A percentile compares a stretch with the other conserved stretches of the same genome.
Evolutionary conservation across 2,797 vertebrate genomes (phyloP).

Genomic region (Enteromius argenteus): DNA sequence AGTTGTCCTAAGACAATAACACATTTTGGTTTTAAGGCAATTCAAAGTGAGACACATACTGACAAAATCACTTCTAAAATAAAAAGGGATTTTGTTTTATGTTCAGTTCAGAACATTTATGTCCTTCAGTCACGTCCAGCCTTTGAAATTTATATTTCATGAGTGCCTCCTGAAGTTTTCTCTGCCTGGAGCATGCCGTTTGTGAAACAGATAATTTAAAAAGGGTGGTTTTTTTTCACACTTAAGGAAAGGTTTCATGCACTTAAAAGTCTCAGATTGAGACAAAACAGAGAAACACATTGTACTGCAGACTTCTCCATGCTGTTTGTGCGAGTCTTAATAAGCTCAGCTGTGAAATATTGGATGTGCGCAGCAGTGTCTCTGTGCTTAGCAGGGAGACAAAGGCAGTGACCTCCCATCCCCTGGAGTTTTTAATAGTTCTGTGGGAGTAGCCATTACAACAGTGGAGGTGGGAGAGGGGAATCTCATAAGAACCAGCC

Average conservation of each 20-base stretch:
- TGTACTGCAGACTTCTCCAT: constrained; percentile 23
- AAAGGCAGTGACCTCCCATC: constrained; percentile 67
- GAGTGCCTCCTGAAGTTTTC: not conserved
- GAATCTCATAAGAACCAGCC: constrained; percentile 53
- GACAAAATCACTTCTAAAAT: not conserved
- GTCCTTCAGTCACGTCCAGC: not conserved
- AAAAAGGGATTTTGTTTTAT: not conserved
- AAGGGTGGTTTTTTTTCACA: not conserved
- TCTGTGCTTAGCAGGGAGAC: constrained; percentile 68
- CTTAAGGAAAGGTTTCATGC: not conserved
- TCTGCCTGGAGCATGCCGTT: not conserved
- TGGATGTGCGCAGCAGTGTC: constrained; percentile 73
- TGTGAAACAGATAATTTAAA: not conserved
- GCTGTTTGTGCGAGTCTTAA: constrained; percentile 60
- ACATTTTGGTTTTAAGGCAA: not conserved
- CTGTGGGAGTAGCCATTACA: constrained; percentile 64
- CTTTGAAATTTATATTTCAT: not conserved
- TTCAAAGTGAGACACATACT: not conserved
- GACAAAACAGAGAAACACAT: not conserved
- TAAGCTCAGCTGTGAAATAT: constrained; percentile 77
- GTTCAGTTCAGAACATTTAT: not conserved
- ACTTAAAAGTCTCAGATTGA: not conserved
- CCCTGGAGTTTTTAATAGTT: constrained; percentile 79
- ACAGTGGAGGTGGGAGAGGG: constrained; percentile 55
- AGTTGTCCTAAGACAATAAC: too few relatives aligned